Evolutionary conservation across 2,113 vertebrate species (phyloP).

Genomic region (Onychostoma macrolepis): DNA sequence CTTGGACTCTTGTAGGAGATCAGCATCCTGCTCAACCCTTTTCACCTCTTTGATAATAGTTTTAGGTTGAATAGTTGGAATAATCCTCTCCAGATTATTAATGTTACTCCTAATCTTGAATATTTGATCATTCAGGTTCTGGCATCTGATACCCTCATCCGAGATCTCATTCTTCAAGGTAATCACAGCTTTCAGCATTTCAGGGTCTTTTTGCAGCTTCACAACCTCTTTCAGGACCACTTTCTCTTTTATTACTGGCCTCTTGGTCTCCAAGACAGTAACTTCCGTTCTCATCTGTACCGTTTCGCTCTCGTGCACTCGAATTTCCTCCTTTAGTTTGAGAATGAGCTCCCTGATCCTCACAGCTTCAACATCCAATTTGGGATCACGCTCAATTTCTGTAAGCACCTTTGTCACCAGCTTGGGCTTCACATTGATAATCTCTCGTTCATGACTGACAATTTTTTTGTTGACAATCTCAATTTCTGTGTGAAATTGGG

Average conservation of each 20-base stretch:
- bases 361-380: slow-evolving; percentile 81
- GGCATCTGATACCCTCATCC: slow-evolving; percentile 74
- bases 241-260: slow-evolving; percentile 81
- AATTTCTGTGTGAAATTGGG: slow-evolving; percentile 76
- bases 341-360: slow-evolving; percentile 81
- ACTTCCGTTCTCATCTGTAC: slow-evolving; percentile 81
- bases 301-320: slow-evolving; percentile 65
- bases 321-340: slow-evolving; percentile 73
- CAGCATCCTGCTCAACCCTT: slow-evolving; percentile 85
- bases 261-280: slow-evolving; percentile 79
- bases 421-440: slow-evolving; percentile 77
- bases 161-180: slow-evolving; percentile 77
- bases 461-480: slow-evolving; percentile 75
- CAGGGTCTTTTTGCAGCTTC: slow-evolving; percentile 88
- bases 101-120: slow-evolving; percentile 78
- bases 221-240: slow-evolving; percentile 91
- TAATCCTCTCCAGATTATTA: slow-evolving; percentile 83
- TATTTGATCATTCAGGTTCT: slow-evolving; percentile 73
- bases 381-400: slow-evolving; percentile 87
- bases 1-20: slow-evolving; percentile 78
- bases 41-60: slow-evolving; percentile 90
- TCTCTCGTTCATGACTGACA: slow-evolving; percentile 74
- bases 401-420: slow-evolving; percentile 91
- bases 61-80: slow-evolving; percentile 86
- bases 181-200: slow-evolving; percentile 84